phyloP scores from a whole-genome alignment of 2,113 vertebrate species.

The Eulemur macaco region DNA sequence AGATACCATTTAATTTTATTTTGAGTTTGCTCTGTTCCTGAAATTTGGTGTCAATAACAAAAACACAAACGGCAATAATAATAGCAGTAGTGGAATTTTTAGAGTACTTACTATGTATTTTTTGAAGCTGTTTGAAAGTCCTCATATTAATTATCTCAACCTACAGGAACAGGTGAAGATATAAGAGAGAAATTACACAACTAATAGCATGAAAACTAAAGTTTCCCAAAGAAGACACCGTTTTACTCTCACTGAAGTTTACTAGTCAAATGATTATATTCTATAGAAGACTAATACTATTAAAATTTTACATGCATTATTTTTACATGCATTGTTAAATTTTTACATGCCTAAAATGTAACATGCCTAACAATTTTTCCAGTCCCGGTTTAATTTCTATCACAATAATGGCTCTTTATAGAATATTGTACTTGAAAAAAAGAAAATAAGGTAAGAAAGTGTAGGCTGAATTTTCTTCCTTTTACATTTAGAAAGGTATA shows the following conservation, averaged over 20 bases:
- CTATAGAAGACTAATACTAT: background rate
- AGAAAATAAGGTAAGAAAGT: background rate
- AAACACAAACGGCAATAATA: background rate
- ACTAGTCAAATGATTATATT: background rate
- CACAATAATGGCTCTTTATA: background rate
- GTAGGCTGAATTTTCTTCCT: background rate
- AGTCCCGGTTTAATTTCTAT: background rate
- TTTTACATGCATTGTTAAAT: constrained; percentile 16
- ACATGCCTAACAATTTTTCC: background rate
- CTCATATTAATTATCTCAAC: background rate
- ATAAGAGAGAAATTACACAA: background rate
- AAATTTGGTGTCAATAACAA: background rate
- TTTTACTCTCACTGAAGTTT: background rate
- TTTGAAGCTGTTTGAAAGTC: background rate
- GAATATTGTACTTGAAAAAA: background rate
- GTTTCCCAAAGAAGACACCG: background rate
- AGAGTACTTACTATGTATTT: background rate
- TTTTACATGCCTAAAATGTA: background rate
- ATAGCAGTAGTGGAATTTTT: background rate
- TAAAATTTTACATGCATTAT: background rate
- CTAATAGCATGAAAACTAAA: background rate
- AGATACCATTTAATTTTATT: background rate
- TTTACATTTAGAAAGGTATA: background rate
- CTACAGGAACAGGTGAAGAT: background rate
- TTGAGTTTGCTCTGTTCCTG: background rate